Conservation (phyloP, 2,113 vertebrate genomes). For the Sturnus vulgaris region DNA sequence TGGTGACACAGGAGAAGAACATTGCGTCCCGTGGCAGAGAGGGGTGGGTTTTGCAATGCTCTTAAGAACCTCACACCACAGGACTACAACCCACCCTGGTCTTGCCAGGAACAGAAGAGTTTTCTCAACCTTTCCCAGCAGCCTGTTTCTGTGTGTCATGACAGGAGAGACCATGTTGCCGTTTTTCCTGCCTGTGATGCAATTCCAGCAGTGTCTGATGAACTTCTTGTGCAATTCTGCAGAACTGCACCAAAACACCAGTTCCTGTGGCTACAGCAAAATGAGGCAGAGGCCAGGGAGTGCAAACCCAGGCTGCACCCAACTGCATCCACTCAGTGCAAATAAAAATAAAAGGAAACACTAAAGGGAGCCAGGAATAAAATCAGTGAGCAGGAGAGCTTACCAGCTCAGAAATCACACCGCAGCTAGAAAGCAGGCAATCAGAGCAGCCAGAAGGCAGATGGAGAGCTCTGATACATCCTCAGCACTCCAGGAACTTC, state of each 20-base stretch:
- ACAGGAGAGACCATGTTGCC: background rate
- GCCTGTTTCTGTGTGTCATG: background rate
- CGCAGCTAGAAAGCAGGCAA: background rate
- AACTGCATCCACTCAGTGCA: background rate
- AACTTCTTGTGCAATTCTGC: background rate
- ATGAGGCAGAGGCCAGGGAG: background rate
- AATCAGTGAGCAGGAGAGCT: background rate
- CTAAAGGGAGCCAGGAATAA: background rate
- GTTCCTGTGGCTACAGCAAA: rapidly evolving
- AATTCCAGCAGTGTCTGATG: background rate
- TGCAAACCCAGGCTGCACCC: background rate
- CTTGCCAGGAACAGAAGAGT: background rate
- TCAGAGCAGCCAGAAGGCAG: background rate
- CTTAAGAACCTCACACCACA: background rate
- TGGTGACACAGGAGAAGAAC: background rate
- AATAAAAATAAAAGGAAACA: background rate
- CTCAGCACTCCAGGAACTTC: background rate
- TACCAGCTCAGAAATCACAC: background rate
- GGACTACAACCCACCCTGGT: background rate
- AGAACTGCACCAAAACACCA: background rate
- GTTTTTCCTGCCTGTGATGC: background rate
- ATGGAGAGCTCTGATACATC: background rate
- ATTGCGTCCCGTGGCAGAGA: background rate
- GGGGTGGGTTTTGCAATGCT: background rate
- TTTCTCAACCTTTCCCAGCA: slow-evolving; percentile 1